phyloP scores from a whole-genome alignment of 2,113 vertebrate genomes.

The Willisornis vidua region DNA sequence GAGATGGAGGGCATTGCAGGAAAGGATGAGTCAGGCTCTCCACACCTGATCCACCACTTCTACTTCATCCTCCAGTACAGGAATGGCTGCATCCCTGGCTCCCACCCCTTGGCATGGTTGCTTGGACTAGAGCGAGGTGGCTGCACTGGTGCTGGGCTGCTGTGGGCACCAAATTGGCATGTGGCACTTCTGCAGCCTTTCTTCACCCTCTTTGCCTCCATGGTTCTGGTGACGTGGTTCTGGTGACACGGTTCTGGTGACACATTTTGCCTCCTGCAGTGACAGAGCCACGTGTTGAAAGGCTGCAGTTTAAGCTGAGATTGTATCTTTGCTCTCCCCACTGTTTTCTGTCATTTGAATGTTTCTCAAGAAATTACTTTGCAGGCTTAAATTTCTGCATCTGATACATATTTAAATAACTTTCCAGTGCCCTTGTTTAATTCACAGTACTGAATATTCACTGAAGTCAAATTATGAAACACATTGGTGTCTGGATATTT shows the following conservation, averaged over 20 bases:
- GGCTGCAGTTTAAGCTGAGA: neutral
- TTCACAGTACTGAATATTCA: neutral
- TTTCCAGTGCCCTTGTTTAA: constrained; percentile 43
- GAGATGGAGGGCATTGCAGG: rapidly evolving
- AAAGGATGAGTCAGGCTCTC: neutral
- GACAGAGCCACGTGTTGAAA: neutral
- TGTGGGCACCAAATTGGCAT: rapidly evolving
- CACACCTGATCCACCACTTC: neutral
- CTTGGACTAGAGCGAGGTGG: neutral
- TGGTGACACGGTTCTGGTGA: neutral
- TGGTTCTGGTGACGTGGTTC: neutral
- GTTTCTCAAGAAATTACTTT: neutral
- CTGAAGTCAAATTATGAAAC: neutral
- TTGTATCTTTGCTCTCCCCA: neutral
- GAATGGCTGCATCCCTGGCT: neutral
- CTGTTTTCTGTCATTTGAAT: neutral
- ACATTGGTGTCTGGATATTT: neutral
- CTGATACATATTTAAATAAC: constrained; percentile 24
- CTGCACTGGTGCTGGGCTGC: neutral
- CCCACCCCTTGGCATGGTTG: rapidly evolving
- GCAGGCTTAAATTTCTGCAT: neutral
- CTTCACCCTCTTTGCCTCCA: neutral
- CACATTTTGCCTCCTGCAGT: neutral
- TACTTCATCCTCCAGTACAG: neutral
- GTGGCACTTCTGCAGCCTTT: neutral